Percentiles rank a stretch among this genome's conserved stretches.
Conservation (phyloP, 2,888 invertebrate species). For the Nesidiocoris tenuis region DNA sequence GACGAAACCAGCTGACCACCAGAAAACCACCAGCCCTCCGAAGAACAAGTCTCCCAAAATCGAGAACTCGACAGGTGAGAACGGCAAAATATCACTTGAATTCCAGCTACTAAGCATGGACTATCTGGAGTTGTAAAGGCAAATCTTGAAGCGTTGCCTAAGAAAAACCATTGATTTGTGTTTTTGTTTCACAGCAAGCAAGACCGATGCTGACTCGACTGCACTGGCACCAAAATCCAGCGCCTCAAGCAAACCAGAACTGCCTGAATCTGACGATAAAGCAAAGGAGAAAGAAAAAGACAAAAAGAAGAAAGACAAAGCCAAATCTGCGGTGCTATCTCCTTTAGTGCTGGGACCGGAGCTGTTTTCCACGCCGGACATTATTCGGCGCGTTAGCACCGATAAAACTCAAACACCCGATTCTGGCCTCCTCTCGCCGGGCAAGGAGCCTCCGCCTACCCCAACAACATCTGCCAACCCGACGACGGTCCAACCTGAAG, state of each 20-base stretch:
- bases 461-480: not conserved
- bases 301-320: constrained; percentile 51
- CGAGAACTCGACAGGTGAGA: not conserved
- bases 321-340: constrained; percentile 57
- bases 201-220: not conserved
- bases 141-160: too few species aligned
- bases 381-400: constrained; percentile 64
- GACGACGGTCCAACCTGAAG: not conserved
- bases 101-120: too few species aligned
- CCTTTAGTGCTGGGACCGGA: constrained; percentile 62
- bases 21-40: not conserved
- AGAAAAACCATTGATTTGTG: too few species aligned
- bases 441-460: not conserved
- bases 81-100: too few species aligned
- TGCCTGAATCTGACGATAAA: not conserved
- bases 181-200: too few species aligned
- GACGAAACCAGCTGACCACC: not conserved
- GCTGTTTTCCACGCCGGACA: constrained; percentile 75
- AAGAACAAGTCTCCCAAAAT: not conserved
- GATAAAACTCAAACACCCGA: constrained; percentile 44
- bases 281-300: constrained; percentile 37
- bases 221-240: not conserved
- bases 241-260: not conserved
- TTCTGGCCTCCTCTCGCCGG: not conserved
- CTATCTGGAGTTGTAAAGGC: too few species aligned